These are phyloP conservation scores for Mormyrops boulengeri DNA, from an alignment of 2,797 vertebrate genomes.

Conservation along the genomic window DNA sequence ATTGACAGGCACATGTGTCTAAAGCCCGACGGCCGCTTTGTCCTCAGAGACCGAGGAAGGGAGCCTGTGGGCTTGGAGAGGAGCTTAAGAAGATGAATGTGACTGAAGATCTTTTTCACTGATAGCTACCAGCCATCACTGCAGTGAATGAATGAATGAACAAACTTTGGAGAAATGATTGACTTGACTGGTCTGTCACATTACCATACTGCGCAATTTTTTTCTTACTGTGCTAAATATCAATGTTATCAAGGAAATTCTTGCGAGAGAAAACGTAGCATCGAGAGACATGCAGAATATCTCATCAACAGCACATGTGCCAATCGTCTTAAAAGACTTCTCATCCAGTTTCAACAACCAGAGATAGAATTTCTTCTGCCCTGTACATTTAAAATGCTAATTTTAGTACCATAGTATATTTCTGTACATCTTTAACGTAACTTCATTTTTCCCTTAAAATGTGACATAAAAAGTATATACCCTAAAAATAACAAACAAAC, in stretches of 20 bases:
- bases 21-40: neutral
- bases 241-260: neutral
- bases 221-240: neutral
- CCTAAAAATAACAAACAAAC: neutral
- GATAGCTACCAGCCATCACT: neutral
- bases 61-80: neutral
- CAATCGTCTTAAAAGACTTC: neutral
- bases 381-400: neutral
- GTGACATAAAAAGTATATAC: neutral
- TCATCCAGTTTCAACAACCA: neutral
- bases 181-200: neutral
- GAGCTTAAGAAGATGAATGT: neutral
- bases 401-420: neutral
- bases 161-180: neutral
- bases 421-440: neutral
- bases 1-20: constrained; percentile 2
- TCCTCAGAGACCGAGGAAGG: neutral
- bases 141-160: neutral
- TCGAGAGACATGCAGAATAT: neutral
- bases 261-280: neutral
- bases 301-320: neutral
- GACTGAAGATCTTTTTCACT: neutral
- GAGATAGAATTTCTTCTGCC: neutral
- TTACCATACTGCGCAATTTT: neutral
- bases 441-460: neutral